phyloP scores from a whole-genome alignment of 2,888 invertebrate species.

The Automeris io region DNA sequence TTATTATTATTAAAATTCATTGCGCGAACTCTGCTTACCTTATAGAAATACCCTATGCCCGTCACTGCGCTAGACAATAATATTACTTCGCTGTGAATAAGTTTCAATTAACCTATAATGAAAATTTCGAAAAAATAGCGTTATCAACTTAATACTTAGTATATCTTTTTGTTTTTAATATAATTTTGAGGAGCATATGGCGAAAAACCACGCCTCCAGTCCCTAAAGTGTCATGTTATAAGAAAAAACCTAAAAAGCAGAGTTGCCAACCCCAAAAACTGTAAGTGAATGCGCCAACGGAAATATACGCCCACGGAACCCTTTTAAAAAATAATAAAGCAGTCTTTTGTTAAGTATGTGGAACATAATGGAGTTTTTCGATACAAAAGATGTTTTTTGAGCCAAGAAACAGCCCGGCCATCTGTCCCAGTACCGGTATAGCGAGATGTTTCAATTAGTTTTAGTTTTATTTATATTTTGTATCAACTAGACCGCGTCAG shows the following conservation, averaged over 20 bases:
- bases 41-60: too few species aligned
- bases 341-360: slow-evolving; percentile 11
- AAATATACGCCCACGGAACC: slow-evolving; percentile 37
- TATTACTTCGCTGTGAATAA: too few species aligned
- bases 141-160: too few species aligned
- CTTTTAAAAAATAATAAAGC: slow-evolving; percentile 47
- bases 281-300: slow-evolving; percentile 26
- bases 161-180: too few species aligned
- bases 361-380: slow-evolving; percentile 19
- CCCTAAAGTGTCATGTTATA: slow-evolving; percentile 33
- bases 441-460: not conserved
- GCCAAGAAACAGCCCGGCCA: slow-evolving; percentile 18
- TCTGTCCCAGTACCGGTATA: slow-evolving; percentile 15
- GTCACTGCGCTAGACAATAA: too few species aligned
- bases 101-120: too few species aligned
- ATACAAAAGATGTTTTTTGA: slow-evolving; percentile 22
- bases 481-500: too few species aligned
- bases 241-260: slow-evolving; percentile 27
- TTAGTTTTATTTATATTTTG: too few species aligned
- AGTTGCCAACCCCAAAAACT: slow-evolving; percentile 22
- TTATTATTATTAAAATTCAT: too few species aligned
- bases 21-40: too few species aligned
- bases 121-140: too few species aligned
- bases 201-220: slow-evolving; percentile 15
- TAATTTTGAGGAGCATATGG: slow-evolving; percentile 16